These are phyloP conservation scores for Carapus acus DNA, from an alignment of 2,797 vertebrate genomes.

Conservation along the genomic window DNA sequence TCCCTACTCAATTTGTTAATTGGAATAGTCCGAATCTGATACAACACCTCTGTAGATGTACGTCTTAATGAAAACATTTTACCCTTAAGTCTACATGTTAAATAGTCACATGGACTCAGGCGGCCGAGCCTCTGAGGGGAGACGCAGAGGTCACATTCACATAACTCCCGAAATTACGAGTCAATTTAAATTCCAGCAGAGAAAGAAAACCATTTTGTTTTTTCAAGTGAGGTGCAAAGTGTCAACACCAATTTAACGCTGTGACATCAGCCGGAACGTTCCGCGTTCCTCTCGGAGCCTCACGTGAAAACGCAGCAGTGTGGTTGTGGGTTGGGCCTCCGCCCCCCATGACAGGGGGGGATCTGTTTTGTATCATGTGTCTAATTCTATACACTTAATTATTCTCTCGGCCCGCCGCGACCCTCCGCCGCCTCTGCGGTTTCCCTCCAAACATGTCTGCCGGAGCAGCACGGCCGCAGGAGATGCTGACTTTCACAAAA, in stretches of 20 bases:
- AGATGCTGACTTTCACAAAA: constrained; percentile 51
- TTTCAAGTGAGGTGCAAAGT: no score
- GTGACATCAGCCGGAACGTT: constrained; percentile 1
- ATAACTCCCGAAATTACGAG: not conserved
- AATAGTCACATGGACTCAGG: no score
- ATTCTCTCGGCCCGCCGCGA: constrained; percentile 40
- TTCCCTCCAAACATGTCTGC: constrained; percentile 37
- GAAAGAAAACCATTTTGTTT: no score
- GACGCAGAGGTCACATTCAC: no score
- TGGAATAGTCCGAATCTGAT: no score
- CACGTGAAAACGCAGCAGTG: constrained; percentile 39
- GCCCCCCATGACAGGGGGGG: constrained; percentile 43
- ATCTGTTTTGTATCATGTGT: constrained; percentile 64
- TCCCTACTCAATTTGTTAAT: no score
- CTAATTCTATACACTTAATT: constrained; percentile 54
- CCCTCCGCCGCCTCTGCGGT: constrained; percentile 33
- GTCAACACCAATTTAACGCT: constrained; percentile 2
- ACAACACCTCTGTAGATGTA: no score
- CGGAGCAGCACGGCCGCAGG: constrained; percentile 37
- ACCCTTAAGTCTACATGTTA: no score
- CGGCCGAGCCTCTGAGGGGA: no score
- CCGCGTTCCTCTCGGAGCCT: constrained; percentile 26
- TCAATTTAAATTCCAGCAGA: not conserved
- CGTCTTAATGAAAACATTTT: no score
- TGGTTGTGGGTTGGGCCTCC: constrained; percentile 54